phyloP scores from a whole-genome alignment of 2,113 vertebrate species.

The Tetrax tetrax region DNA sequence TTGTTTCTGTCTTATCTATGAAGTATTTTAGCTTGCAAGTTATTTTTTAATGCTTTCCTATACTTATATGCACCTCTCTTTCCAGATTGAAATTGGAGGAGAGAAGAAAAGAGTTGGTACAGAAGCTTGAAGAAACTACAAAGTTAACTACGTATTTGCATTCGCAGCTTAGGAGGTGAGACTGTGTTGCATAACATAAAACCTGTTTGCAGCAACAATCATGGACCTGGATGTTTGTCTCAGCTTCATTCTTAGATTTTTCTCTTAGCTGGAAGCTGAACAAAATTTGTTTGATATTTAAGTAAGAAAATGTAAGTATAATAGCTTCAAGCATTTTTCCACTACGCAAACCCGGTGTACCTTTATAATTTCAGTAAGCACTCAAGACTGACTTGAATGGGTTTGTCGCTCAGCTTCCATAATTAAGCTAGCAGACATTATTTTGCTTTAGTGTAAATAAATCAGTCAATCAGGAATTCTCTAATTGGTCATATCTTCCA shows the following conservation, averaged over 20 bases:
- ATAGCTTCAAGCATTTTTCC: neutral
- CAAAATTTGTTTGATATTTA: neutral
- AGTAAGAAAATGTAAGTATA: neutral
- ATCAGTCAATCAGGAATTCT: neutral
- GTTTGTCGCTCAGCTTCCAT: neutral
- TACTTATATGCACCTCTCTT: neutral
- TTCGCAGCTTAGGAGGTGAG: constrained; percentile 84
- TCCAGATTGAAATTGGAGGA: constrained; percentile 84
- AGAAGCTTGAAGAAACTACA: constrained; percentile 84
- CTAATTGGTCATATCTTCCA: neutral
- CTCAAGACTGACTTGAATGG: neutral
- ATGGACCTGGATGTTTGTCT: neutral
- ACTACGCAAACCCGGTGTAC: neutral
- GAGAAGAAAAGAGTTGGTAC: constrained; percentile 79
- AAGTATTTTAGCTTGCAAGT: neutral
- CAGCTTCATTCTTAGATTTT: neutral
- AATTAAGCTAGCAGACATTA: neutral
- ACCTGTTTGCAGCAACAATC: neutral
- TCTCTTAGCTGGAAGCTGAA: neutral
- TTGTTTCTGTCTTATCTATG: neutral
- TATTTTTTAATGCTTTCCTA: neutral
- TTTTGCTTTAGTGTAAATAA: neutral
- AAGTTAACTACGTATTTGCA: constrained; percentile 82
- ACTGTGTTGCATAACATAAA: neutral
- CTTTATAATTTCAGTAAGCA: neutral